phyloP scores from a whole-genome alignment of 2,113 vertebrate species.

The Solenodon paradoxus region DNA sequence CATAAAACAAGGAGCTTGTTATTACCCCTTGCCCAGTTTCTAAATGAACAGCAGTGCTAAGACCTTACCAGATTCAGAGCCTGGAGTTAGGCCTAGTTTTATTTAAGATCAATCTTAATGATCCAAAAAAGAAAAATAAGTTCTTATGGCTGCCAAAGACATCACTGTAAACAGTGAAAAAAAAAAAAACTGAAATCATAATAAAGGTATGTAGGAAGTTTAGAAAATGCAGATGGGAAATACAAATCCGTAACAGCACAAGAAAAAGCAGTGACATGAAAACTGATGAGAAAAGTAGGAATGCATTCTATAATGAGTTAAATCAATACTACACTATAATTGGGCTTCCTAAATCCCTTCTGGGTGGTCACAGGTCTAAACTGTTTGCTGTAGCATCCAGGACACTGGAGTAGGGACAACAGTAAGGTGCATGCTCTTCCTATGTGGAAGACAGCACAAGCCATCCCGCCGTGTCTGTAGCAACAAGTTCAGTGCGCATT shows the following conservation, averaged over 20 bases:
- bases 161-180: not conserved
- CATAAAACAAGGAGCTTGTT: slow-evolving; percentile 35
- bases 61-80: not conserved
- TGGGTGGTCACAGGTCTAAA: not conserved
- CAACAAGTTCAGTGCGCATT: not conserved
- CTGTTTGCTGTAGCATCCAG: not conserved
- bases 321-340: not conserved
- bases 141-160: not conserved
- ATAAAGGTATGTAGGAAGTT: not conserved
- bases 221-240: slow-evolving; percentile 21
- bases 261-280: not conserved
- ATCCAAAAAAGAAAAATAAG: slow-evolving; percentile 18
- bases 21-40: slow-evolving; percentile 18
- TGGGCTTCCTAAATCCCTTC: not conserved
- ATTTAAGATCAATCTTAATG: slow-evolving; percentile 22
- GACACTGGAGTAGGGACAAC: not conserved
- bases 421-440: not conserved
- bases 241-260: not conserved
- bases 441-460: not conserved
- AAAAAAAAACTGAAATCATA: not conserved
- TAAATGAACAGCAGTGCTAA: slow-evolving; percentile 32
- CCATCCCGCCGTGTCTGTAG: not conserved
- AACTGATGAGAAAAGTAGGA: not conserved
- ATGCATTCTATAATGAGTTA: not conserved
- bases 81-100: not conserved